Evolutionary conservation across 2,797 vertebrate species (phyloP), one percentile per base, ranked within the genome.

Genomic region (Furcifer pardalis): DNA sequence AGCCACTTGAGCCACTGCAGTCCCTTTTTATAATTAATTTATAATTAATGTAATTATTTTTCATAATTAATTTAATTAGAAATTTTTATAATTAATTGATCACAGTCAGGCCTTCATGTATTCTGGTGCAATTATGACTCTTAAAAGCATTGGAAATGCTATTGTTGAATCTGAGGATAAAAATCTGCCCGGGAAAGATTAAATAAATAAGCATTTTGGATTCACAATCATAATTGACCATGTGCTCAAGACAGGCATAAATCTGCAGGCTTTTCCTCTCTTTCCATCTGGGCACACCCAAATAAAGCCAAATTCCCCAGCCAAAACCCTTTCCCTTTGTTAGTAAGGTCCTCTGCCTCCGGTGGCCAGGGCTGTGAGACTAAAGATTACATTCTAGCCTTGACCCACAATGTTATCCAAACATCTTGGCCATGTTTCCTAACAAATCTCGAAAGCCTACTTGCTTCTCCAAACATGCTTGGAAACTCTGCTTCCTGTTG

Each of bases 251-350:
- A 32, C 42, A 40, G 65, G 63, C 35, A 32, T 9, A 17, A 76
- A 19, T 72, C 27, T 52, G 49, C 37, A 73, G 83, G 44, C 46
- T 60, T 56, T 72, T 81, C 65, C 78, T 63, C 82, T 40, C 23
- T 63, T 84, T 87, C 86, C n/a, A 42, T 76, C 62, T 23, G n/a
- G 77, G 76, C 79, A 82, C 79, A 65, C 78, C 82, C 79, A 79
- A 44, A 60, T 35, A n/a, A 77, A 46, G 35, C 40, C 40, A 40
- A 42, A 84, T 35, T 60, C 72, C 72, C 76, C 30, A 5, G 75
- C 65, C 65, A 32, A 75, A 76, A n/a, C 72, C 27, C 9, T 72
- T 82, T 71, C 79, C 78, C 76, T 71, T 83, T 71, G 80, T 85
- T 85, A 85, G 59, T 73, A 83, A 46, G n/a, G 12, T 12, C 1